These are phyloP conservation scores for Lutjanus campechanus DNA, from an alignment of 2,797 vertebrate genomes.

Conservation along the genomic window DNA sequence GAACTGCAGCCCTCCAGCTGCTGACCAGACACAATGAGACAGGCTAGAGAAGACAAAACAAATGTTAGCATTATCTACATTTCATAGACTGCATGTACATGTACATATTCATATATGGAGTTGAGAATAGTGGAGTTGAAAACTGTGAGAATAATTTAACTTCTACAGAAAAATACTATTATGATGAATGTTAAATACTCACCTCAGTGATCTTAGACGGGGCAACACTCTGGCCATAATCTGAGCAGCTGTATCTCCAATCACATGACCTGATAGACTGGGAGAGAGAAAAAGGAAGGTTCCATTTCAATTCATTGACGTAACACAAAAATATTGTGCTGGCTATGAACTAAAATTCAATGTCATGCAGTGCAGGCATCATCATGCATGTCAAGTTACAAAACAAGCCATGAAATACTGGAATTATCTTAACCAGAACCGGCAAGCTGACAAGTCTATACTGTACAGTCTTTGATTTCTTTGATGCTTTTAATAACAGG, in stretches of 20 bases:
- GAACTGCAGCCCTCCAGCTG: conserved; percentile 64
- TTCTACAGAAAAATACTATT: neutral
- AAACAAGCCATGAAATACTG: neutral
- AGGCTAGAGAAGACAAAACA: conserved; percentile 71
- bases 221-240: conserved; percentile 62
- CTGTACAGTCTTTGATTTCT: neutral
- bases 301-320: neutral
- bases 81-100: neutral
- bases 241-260: conserved; percentile 68
- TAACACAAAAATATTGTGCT: neutral
- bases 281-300: conserved; percentile 22
- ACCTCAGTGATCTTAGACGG: conserved; percentile 83
- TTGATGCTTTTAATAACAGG: neutral
- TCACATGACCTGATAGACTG: conserved; percentile 85
- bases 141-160: neutral
- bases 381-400: neutral
- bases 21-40: conserved; percentile 72
- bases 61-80: neutral
- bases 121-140: too few relatives aligned
- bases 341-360: neutral
- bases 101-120: too few relatives aligned
- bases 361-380: neutral
- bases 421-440: neutral
- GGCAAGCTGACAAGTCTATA: neutral
- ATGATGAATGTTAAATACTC: conserved; percentile 48